These are phyloP conservation scores for Ctenopoma kingsleyae DNA, from an alignment of 2,797 vertebrate species.

Conservation along the genomic window DNA sequence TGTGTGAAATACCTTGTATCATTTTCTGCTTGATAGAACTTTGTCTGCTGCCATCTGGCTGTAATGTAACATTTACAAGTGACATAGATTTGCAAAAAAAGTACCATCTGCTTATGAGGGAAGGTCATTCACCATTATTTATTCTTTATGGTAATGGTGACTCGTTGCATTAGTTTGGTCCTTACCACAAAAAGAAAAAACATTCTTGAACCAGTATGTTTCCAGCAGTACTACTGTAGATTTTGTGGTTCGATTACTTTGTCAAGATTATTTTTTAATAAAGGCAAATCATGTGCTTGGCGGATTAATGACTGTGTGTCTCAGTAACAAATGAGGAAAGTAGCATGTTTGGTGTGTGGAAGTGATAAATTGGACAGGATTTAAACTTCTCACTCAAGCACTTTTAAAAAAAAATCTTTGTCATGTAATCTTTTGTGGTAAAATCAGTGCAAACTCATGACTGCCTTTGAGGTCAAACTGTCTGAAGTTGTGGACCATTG, in stretches of 20 bases:
- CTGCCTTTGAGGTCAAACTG: no score
- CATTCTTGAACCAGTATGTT: not conserved
- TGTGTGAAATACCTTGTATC: constrained; percentile 72
- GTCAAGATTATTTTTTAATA: no score
- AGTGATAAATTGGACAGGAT: not conserved
- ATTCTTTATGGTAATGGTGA: constrained; percentile 30
- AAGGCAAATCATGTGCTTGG: not conserved
- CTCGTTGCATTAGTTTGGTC: constrained; percentile 13
- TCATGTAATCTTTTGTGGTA: no score
- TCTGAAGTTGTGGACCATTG: no score
- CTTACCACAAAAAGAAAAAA: not conserved
- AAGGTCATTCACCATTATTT: constrained; percentile 44
- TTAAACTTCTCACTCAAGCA: not conserved
- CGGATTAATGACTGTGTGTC: not conserved
- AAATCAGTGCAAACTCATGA: no score
- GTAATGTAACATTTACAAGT: constrained; percentile 67
- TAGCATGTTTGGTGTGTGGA: not conserved
- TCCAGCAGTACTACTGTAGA: not conserved
- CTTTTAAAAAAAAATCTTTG: no score
- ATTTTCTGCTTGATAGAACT: constrained; percentile 75
- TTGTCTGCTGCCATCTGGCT: constrained; percentile 70
- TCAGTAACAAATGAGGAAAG: not conserved
- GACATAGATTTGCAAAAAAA: constrained; percentile 48
- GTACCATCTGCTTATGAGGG: constrained; percentile 56
- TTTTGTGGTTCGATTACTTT: not conserved